Conservation (phyloP, 2,113 vertebrate genomes). For the Entelurus aequoreus region DNA sequence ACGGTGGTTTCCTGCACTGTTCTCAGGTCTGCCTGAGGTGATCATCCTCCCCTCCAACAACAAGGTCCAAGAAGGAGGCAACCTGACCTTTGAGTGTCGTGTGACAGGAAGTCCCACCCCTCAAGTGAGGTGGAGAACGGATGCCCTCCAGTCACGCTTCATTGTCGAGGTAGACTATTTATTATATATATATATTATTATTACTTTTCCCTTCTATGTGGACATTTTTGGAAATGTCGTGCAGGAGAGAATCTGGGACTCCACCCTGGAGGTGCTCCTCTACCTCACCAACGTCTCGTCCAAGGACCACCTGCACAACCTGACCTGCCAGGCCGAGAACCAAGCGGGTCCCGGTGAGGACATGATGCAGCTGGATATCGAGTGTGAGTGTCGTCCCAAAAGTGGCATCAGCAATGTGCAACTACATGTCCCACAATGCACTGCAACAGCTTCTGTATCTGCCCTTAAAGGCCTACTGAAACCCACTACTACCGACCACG, state of each 20-base stretch:
- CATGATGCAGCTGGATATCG: slow-evolving; percentile 72
- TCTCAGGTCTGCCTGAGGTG: slow-evolving; percentile 68
- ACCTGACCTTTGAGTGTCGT: slow-evolving; percentile 69
- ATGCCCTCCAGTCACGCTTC: slow-evolving; percentile 53
- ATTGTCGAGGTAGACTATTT: slow-evolving; percentile 50
- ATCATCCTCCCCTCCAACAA: slow-evolving; percentile 36
- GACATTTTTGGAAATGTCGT: background rate
- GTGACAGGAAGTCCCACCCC: slow-evolving; percentile 71
- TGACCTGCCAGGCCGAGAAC: slow-evolving; percentile 75
- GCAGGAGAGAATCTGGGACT: slow-evolving; percentile 54
- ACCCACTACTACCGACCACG: too few species aligned
- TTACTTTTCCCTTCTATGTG: too few species aligned
- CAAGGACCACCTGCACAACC: slow-evolving; percentile 72
- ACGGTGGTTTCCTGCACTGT: background rate
- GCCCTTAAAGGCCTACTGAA: too few species aligned
- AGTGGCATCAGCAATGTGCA: too few species aligned
- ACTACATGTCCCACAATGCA: too few species aligned
- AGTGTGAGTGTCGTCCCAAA: slow-evolving; percentile 69
- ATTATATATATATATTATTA: too few species aligned
- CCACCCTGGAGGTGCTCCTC: slow-evolving; percentile 58
- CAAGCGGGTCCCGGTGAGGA: slow-evolving; percentile 69
- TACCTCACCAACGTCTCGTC: slow-evolving; percentile 64
- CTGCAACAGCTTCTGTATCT: too few species aligned
- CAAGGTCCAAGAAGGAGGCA: slow-evolving; percentile 66
- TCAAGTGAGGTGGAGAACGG: slow-evolving; percentile 60